Percentiles rank a stretch among this genome's conserved stretches.
phyloP scores from a whole-genome alignment of 2,113 vertebrate species.

The Zapus hudsonius region DNA sequence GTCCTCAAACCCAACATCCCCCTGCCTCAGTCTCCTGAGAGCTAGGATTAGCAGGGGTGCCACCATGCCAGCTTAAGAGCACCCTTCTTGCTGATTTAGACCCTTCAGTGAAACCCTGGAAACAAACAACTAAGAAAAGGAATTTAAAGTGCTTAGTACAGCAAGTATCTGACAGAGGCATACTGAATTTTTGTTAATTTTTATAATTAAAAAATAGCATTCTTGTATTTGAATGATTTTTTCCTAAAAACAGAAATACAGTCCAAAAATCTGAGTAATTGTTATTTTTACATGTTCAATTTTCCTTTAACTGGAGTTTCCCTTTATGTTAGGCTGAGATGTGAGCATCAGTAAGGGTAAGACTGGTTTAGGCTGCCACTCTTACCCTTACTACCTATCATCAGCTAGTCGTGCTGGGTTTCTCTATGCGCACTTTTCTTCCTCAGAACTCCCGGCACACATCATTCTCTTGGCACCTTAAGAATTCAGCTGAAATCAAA shows the following conservation, averaged over 20 bases:
- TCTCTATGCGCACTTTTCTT: too few species aligned
- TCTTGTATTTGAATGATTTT: not conserved
- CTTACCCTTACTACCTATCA: too few species aligned
- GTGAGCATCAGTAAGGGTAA: not conserved
- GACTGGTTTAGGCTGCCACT: too few species aligned
- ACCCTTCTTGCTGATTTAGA: not conserved
- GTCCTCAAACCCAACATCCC: not conserved
- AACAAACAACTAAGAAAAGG: slow-evolving; percentile 12
- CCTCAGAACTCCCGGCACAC: too few species aligned
- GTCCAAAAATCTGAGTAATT: not conserved
- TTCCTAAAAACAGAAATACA: slow-evolving; percentile 16
- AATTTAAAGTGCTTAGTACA: not conserved
- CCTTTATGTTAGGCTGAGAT: not conserved
- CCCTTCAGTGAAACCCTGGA: not conserved
- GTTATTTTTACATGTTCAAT: not conserved
- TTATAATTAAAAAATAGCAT: slow-evolving; percentile 38
- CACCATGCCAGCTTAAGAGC: not conserved
- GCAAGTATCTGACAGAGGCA: not conserved
- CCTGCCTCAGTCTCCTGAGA: not conserved
- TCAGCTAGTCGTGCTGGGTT: too few species aligned
- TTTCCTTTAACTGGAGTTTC: not conserved
- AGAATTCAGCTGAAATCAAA: slow-evolving; percentile 11
- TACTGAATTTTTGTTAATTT: not conserved
- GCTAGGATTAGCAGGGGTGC: not conserved
- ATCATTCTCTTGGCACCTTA: too few species aligned